These are phyloP conservation scores for Spizaetus ornatus DNA, from an alignment of 2,113 vertebrate species.

Conservation along the genomic window DNA sequence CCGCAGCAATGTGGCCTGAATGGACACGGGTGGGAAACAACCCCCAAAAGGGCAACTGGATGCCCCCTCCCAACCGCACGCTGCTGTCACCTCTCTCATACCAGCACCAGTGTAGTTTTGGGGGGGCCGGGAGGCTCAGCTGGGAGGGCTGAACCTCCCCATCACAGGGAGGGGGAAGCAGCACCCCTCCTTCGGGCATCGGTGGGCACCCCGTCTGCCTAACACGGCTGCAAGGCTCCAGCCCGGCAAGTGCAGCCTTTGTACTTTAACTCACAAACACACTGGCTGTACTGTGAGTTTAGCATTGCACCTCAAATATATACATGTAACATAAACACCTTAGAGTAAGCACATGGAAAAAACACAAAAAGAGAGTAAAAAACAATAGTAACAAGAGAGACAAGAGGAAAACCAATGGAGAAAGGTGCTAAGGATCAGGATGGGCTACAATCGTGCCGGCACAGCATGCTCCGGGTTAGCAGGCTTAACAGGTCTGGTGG, in stretches of 20 bases:
- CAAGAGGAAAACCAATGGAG: neutral
- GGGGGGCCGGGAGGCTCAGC: neutral
- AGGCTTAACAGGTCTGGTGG: neutral
- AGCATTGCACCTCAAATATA: neutral
- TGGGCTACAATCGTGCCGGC: fast-evolving
- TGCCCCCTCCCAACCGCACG: fast-evolving
- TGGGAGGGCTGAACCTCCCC: neutral
- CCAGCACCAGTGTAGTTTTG: neutral
- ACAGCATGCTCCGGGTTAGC: neutral
- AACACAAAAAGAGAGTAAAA: fast-evolving
- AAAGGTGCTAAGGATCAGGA: neutral
- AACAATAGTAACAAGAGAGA: neutral
- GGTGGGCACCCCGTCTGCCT: neutral
- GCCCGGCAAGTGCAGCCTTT: neutral
- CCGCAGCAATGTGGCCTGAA: neutral
- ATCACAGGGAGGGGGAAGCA: neutral
- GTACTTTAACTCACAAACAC: neutral
- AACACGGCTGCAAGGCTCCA: neutral
- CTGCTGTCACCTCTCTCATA: neutral
- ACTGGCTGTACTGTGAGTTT: fast-evolving
- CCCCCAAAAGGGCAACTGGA: neutral
- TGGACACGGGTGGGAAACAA: fast-evolving
- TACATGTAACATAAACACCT: neutral
- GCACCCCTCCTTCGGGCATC: neutral
- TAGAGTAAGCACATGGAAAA: neutral